phyloP scores from a whole-genome alignment of 2,113 vertebrate genomes.

The Cyphomyrus discorhynchus region DNA sequence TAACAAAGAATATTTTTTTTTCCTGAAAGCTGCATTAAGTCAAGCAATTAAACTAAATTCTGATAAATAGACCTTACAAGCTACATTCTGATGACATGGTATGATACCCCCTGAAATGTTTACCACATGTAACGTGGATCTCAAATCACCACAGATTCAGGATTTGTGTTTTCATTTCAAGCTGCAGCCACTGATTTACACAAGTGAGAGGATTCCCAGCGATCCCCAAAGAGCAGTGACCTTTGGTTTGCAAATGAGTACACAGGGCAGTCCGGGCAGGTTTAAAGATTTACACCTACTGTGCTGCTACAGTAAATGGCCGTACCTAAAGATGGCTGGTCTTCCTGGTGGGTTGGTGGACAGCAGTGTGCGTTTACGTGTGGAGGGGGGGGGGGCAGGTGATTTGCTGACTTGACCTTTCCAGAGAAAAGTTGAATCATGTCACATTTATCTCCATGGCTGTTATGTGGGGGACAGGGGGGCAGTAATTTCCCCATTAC shows the following conservation, averaged over 20 bases:
- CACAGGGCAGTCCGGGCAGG: not conserved
- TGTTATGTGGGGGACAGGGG: not conserved
- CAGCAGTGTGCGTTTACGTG: not conserved
- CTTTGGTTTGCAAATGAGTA: not conserved
- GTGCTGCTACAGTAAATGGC: not conserved
- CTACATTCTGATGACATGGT: not conserved
- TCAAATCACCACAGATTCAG: not conserved
- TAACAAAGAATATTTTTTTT: not conserved
- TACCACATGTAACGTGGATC: not conserved
- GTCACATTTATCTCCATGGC: not conserved
- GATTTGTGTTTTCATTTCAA: not conserved
- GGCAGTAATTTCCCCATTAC: not conserved
- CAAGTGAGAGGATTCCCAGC: not conserved
- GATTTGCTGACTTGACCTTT: not conserved
- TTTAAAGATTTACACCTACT: slow-evolving; percentile 13
- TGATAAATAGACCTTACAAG: not conserved
- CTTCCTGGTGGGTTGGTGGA: not conserved
- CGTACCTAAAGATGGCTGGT: slow-evolving; percentile 2
- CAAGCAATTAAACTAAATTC: not conserved
- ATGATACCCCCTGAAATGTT: not conserved
- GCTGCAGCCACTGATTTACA: not conserved
- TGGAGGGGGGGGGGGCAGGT: not conserved
- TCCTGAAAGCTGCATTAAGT: not conserved
- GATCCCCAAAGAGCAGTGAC: not conserved
- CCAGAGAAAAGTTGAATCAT: not conserved